A percentile compares a stretch with the other conserved stretches of the same genome.
Evolutionary conservation across 37 sponge, comb jelly and placozoan species (phyloP).

Genomic region (Mnemiopsis leidyi): DNA sequence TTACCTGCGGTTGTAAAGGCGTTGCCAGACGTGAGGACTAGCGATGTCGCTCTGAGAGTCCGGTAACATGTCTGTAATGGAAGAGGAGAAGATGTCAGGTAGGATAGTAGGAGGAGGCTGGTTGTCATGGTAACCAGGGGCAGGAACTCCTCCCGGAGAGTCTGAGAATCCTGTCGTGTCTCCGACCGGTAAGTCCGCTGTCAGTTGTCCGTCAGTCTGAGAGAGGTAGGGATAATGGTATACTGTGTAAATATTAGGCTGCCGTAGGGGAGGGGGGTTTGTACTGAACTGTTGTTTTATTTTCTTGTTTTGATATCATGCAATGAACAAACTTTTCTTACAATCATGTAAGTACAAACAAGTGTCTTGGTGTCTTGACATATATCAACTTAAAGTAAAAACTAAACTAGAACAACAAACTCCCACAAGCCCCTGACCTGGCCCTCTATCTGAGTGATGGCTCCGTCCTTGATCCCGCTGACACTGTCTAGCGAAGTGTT

Average conservation of each 20-base stretch:
- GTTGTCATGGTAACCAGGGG: too few species aligned
- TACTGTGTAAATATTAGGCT: too few species aligned
- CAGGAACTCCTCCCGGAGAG: not conserved
- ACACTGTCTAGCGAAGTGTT: not conserved
- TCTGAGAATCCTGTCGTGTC: not conserved
- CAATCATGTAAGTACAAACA: too few species aligned
- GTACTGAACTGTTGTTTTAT: not conserved
- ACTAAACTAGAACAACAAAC: too few species aligned
- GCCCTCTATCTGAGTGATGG: too few species aligned
- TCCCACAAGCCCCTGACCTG: too few species aligned
- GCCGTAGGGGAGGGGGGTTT: not conserved
- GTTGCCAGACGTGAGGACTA: conserved; percentile 40
- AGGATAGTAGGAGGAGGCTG: not conserved
- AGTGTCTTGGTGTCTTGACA: too few species aligned
- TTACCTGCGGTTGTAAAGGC: conserved; percentile 34
- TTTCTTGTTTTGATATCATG: too few species aligned
- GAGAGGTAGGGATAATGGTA: too few species aligned
- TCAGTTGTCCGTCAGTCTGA: not conserved
- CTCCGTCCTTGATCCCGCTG: too few species aligned
- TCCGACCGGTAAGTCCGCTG: not conserved
- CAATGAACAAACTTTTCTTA: too few species aligned
- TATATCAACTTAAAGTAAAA: too few species aligned
- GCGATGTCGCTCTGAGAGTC: conserved; percentile 56
- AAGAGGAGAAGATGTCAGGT: conserved; percentile 41
- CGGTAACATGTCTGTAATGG: conserved; percentile 37